Conservation (phyloP, 2,797 vertebrate genomes). For the Thamnophis elegans region DNA sequence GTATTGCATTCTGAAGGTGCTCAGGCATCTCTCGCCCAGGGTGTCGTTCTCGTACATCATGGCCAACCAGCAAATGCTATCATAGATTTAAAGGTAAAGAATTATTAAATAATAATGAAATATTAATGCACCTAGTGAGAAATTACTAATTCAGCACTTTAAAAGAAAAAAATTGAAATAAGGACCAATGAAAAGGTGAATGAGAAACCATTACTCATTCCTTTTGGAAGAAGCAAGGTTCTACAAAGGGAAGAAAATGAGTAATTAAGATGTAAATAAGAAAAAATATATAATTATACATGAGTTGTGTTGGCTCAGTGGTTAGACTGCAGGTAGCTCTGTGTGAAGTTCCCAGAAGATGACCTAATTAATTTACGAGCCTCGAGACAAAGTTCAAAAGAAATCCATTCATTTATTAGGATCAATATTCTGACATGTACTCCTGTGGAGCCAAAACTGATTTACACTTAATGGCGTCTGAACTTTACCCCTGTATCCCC, state of each 20-base stretch:
- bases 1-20: constrained; percentile 76
- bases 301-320: no score
- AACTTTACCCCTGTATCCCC: no score
- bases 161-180: neutral
- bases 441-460: no score
- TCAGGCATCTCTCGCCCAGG: constrained; percentile 72
- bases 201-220: neutral
- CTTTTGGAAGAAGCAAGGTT: neutral
- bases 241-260: neutral
- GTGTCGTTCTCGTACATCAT: constrained; percentile 82
- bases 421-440: no score
- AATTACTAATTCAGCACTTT: neutral
- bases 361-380: no score
- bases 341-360: no score
- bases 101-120: neutral
- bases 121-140: neutral
- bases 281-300: neutral
- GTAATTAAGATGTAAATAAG: neutral
- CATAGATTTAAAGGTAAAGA: neutral
- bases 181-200: neutral
- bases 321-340: no score
- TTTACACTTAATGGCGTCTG: no score
- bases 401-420: no score
- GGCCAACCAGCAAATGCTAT: neutral
- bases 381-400: no score